Conservation (phyloP, 2,797 vertebrate species). For the Squalus acanthias region DNA sequence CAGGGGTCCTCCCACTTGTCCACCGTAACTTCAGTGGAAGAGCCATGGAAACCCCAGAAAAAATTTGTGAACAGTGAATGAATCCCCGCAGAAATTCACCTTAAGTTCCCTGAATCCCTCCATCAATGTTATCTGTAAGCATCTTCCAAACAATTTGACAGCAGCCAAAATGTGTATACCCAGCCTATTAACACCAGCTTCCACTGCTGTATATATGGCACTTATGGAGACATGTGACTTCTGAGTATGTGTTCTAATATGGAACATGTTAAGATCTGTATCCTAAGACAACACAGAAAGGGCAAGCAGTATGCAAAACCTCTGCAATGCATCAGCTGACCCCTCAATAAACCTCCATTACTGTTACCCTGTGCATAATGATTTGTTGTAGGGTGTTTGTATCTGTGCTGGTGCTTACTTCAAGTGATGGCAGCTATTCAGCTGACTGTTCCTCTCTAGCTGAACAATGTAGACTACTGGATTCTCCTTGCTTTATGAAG, state of each 20-base stretch:
- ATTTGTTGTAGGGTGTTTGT: neutral
- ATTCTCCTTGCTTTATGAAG: neutral
- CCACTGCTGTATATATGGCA: neutral
- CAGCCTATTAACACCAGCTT: neutral
- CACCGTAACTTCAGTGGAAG: neutral
- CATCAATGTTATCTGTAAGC: neutral
- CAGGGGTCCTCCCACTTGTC: neutral
- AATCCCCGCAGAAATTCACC: neutral
- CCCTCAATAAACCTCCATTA: neutral
- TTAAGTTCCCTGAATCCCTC: neutral
- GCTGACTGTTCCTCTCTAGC: too few relatives aligned
- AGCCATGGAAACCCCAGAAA: neutral
- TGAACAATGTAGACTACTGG: neutral
- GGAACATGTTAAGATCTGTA: neutral
- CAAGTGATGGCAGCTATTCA: neutral
- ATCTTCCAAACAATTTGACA: neutral
- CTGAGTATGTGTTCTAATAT: neutral
- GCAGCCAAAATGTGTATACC: too few relatives aligned
- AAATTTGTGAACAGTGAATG: neutral
- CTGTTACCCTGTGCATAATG: neutral
- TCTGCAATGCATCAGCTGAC: neutral
- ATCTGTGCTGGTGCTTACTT: neutral
- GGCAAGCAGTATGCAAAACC: neutral
- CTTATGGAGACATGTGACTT: neutral
- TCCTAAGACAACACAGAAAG: neutral